Evolutionary conservation across 1,140 invertebrate genomes (phyloP).

Genomic region (Stenopsyche tienmushanensis): DNA sequence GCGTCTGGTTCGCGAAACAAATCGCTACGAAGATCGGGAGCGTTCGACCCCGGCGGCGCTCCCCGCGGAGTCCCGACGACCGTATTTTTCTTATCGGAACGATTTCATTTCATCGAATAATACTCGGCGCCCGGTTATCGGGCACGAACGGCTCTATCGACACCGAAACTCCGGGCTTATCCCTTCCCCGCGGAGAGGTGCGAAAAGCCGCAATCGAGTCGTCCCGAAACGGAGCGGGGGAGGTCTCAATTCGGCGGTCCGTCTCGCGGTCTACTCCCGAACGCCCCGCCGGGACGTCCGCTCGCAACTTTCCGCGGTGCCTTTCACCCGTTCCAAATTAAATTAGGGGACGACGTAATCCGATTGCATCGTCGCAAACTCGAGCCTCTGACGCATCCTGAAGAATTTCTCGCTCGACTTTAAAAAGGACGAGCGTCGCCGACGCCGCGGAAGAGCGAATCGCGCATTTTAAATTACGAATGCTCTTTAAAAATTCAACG

Average conservation of each 20-base stretch:
- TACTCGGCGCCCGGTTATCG: constrained; percentile 30
- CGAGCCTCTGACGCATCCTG: too few species aligned
- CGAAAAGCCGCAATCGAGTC: too few species aligned
- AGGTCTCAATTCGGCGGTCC: too few species aligned
- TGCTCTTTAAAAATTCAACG: constrained; percentile 39
- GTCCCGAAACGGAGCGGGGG: background rate
- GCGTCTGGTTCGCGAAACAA: background rate
- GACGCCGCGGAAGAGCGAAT: constrained; percentile 11
- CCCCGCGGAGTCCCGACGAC: constrained; percentile 1
- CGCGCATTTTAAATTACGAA: constrained; percentile 39
- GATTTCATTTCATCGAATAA: constrained; percentile 39
- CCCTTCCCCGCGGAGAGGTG: background rate
- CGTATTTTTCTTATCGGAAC: constrained; percentile 28
- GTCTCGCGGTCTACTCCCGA: too few species aligned
- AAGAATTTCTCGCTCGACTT: too few species aligned
- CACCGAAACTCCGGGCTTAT: background rate
- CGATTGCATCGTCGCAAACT: too few species aligned
- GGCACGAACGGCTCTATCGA: constrained; percentile 31
- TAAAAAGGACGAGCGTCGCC: too few species aligned
- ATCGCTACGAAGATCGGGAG: constrained; percentile 6
- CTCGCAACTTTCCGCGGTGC: too few species aligned
- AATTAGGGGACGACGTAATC: too few species aligned
- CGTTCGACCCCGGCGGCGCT: background rate
- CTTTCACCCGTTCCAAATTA: too few species aligned
- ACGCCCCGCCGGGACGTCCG: too few species aligned